Percentiles rank a stretch among this genome's conserved stretches.
phyloP scores from a whole-genome alignment of 2,113 vertebrate species.

The Cacatua alba region DNA sequence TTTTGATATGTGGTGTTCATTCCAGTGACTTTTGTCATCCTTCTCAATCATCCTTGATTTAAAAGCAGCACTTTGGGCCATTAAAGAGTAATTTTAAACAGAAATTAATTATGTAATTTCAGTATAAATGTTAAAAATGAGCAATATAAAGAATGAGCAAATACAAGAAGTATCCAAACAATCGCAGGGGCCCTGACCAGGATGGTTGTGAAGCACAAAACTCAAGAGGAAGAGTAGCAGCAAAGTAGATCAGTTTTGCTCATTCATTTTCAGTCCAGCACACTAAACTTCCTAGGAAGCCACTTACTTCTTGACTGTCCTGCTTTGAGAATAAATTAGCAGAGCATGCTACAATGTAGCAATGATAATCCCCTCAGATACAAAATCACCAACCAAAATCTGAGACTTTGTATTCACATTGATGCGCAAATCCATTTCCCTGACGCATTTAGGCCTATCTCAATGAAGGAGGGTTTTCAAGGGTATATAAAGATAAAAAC shows the following conservation, averaged over 20 bases:
- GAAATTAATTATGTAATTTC: not conserved
- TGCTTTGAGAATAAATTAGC: not conserved
- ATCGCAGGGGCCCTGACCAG: fast-evolving
- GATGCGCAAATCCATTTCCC: not conserved
- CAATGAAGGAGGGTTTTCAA: not conserved
- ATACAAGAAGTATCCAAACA: not conserved
- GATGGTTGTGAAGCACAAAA: not conserved
- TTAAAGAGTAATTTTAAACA: not conserved
- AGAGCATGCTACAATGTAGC: not conserved
- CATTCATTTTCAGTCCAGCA: not conserved
- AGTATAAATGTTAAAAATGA: not conserved
- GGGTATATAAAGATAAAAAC: not conserved
- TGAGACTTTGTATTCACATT: not conserved
- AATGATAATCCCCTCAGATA: not conserved
- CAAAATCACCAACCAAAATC: not conserved
- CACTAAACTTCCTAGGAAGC: not conserved
- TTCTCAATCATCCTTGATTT: not conserved
- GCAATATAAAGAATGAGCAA: not conserved
- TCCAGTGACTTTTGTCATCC: not conserved
- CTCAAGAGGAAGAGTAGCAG: not conserved
- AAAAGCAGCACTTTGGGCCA: not conserved
- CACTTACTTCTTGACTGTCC: not conserved
- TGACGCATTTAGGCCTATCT: not conserved
- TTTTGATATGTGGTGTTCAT: not conserved
- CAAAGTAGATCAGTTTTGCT: not conserved